Percentiles rank a stretch among this genome's conserved stretches.
These are phyloP conservation scores for Sarcoramphus papa DNA, from an alignment of 2,797 vertebrate species.

Conservation along the genomic window DNA sequence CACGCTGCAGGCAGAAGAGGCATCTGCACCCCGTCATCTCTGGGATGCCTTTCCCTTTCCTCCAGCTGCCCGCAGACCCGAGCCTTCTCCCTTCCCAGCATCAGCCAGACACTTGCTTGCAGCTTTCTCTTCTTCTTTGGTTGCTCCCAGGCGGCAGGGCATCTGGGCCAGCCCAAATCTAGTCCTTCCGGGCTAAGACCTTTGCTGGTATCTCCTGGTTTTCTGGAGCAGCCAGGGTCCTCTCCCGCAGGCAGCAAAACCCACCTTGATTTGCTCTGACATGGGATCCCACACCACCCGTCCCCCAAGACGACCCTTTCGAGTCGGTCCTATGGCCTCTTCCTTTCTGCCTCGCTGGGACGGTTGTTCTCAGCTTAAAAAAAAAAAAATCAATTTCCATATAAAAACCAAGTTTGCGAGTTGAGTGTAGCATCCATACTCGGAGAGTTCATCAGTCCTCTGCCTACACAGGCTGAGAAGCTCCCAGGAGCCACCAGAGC, in stretches of 20 bases:
- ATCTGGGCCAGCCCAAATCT: background rate
- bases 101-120: background rate
- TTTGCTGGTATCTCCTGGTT: background rate
- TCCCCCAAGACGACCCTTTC: background rate
- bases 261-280: background rate
- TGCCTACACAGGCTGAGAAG: background rate
- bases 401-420: background rate
- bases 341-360: background rate
- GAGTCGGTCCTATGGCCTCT: accelerated
- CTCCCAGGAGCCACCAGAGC: background rate
- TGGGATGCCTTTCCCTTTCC: background rate
- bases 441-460: background rate
- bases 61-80: accelerated
- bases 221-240: background rate
- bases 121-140: background rate
- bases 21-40: background rate
- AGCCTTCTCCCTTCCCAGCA: background rate
- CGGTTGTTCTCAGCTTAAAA: background rate
- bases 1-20: background rate
- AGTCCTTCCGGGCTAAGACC: background rate
- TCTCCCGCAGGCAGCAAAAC: background rate
- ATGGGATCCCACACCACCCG: background rate
- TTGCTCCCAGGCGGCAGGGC: background rate
- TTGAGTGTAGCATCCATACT: background rate
- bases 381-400: accelerated